Conservation (phyloP, 2,113 vertebrate species). For the Otus sunia region DNA sequence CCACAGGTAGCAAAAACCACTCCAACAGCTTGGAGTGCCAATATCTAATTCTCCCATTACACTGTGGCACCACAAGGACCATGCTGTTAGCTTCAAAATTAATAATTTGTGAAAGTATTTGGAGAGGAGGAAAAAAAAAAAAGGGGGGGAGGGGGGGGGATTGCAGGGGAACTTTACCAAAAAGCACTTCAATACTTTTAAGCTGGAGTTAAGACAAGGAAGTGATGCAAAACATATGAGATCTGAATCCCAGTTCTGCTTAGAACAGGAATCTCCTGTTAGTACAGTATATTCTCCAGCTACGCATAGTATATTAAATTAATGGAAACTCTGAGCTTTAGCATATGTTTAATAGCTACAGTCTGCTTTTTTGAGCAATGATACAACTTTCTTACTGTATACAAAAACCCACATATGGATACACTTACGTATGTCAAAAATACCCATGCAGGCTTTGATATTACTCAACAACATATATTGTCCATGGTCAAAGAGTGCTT, state of each 20-base stretch:
- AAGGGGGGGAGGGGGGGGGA: fast-evolving
- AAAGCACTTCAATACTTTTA: neutral
- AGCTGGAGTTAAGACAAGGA: slow-evolving; percentile 7
- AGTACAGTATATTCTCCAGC: neutral
- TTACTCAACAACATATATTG: neutral
- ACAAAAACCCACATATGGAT: slow-evolving; percentile 15
- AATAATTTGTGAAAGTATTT: neutral
- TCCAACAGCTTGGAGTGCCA: neutral
- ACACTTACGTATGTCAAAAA: neutral
- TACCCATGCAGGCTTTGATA: neutral
- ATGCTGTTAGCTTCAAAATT: neutral
- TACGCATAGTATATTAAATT: neutral
- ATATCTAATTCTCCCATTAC: neutral
- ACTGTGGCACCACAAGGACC: neutral
- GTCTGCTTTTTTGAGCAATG: neutral
- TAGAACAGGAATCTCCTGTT: neutral
- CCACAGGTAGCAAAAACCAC: neutral
- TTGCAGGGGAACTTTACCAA: neutral
- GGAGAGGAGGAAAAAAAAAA: neutral
- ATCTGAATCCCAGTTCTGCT: neutral
- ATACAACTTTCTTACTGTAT: neutral
- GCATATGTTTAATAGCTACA: slow-evolving; percentile 34
- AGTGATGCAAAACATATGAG: slow-evolving; percentile 31
- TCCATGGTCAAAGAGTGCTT: neutral
- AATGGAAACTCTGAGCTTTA: slow-evolving; percentile 39